Base-by-base conservation (phyloP, 2,113 vertebrate genomes). In the Aegotheles bennettii region DNA sequence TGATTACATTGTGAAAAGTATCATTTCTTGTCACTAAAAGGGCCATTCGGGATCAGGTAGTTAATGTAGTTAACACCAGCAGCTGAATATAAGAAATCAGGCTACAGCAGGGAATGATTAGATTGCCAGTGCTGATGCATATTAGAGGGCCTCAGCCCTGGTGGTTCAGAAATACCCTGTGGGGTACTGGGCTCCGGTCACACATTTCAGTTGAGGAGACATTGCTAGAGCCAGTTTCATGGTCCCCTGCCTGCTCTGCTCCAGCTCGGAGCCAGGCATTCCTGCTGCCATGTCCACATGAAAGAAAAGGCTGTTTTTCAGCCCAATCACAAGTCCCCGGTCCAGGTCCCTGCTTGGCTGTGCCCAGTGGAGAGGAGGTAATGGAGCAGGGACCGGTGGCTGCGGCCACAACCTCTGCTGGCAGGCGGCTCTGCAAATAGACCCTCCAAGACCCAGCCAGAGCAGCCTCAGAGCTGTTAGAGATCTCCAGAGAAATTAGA, bases 271-370 rank as follows among this genome's bases (percentile, higher is more conserved):
- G 23, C 18, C 51, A 67, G 51, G 14, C 23, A 29, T 23, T 59
- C 29, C 67, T 68, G 33, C 50, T 91, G 64, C 15, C 4, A 0
- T 11, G 25, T 12, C 17, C 9, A 42, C 18, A 6, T 6, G 38
- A 56, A 54, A 67, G 20, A 42, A 75, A 64, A 82, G 51, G 33
- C 23, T 65, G 59, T 0, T 81, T 81, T 54, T 40, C 42, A 78
- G 43, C 16, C 65, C 0, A 0, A 1, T n/a, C 51, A 23, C 12
- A 17, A n/a, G 57, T 43, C 19, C 53, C 21, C 1, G 0, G 10
- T 35, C 31, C 68, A 87, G 38, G 28, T 81, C 28, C 29, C 38
- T 8, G 56, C 47, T 78, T 0, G 0, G 26, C 43, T 0, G 0
- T 13, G 60, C 26, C 51, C 61, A 10, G 29, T 0, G 0, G 51